phyloP scores from a whole-genome alignment of 2,888 invertebrate species.

The Melitaea athalia region DNA sequence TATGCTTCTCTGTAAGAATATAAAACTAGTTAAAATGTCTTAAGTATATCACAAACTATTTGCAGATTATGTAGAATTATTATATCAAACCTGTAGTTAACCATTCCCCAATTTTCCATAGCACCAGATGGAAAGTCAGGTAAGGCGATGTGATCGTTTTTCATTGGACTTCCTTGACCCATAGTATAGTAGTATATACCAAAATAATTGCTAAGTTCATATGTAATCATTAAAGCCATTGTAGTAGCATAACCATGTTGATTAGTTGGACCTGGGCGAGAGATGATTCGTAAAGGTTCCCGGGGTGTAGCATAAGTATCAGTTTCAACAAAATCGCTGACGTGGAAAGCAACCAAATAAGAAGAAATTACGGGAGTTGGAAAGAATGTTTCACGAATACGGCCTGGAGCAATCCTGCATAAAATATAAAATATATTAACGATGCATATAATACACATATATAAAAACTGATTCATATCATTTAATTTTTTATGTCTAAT shows the following conservation, averaged over 20 bases:
- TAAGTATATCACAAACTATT: not conserved
- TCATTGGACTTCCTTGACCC: slow-evolving; percentile 74
- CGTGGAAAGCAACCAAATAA: slow-evolving; percentile 92
- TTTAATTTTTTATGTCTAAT: too few relatives aligned
- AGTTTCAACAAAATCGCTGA: slow-evolving; percentile 86
- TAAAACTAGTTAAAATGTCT: not conserved
- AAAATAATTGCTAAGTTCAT: slow-evolving; percentile 82
- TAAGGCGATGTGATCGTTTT: slow-evolving; percentile 87
- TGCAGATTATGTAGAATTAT: not conserved
- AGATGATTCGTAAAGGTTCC: slow-evolving; percentile 68
- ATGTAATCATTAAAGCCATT: slow-evolving; percentile 71
- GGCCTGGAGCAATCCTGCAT: slow-evolving; percentile 46
- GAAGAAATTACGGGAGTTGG: slow-evolving; percentile 88
- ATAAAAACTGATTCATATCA: too few relatives aligned
- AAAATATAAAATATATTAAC: not conserved
- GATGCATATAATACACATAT: too few relatives aligned
- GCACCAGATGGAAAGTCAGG: slow-evolving; percentile 90
- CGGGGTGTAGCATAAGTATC: slow-evolving; percentile 47
- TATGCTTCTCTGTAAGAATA: slow-evolving; percentile 69
- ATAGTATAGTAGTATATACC: slow-evolving; percentile 79
- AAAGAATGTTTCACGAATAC: slow-evolving; percentile 71
- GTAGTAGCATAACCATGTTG: slow-evolving; percentile 76
- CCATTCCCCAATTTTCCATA: slow-evolving; percentile 94
- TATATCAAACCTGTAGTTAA: slow-evolving; percentile 86
- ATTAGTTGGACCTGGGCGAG: slow-evolving; percentile 60